Evolutionary conservation across 2,113 vertebrate species (phyloP).

Genomic region (Pelecanus crispus): DNA sequence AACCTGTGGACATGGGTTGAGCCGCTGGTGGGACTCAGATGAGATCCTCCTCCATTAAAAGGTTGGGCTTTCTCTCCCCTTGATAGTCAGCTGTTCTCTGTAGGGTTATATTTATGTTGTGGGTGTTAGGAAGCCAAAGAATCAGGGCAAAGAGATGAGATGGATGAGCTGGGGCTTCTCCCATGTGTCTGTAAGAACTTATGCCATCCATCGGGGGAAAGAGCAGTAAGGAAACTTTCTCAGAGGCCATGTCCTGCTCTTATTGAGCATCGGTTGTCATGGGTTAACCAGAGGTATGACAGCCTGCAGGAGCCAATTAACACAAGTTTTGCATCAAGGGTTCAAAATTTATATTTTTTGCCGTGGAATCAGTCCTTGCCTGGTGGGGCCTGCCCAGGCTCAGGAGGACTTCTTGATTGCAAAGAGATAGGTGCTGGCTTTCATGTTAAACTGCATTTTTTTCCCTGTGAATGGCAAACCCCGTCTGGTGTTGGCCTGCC

Average conservation of each 20-base stretch:
- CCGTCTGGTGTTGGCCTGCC: background rate
- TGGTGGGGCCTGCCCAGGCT: background rate
- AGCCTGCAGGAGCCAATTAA: background rate
- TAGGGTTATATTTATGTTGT: background rate
- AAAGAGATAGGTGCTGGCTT: background rate
- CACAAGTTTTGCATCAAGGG: background rate
- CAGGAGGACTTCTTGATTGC: background rate
- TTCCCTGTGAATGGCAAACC: background rate
- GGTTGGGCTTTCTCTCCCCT: background rate
- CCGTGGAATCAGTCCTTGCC: background rate
- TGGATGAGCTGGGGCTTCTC: background rate
- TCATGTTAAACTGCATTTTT: background rate
- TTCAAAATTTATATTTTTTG: background rate
- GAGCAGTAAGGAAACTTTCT: background rate
- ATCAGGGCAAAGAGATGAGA: background rate
- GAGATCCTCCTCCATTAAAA: background rate
- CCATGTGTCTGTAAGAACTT: background rate
- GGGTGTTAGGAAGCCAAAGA: background rate
- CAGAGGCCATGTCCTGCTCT: background rate
- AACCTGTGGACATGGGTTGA: background rate
- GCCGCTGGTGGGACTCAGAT: background rate
- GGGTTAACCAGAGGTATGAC: background rate
- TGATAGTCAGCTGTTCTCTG: background rate
- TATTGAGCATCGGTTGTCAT: fast-evolving
- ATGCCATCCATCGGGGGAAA: background rate